Percentiles rank a stretch among this genome's conserved stretches.
Evolutionary conservation across 2,113 vertebrate species (phyloP).

Genomic region (Illadopsis cleaveri): DNA sequence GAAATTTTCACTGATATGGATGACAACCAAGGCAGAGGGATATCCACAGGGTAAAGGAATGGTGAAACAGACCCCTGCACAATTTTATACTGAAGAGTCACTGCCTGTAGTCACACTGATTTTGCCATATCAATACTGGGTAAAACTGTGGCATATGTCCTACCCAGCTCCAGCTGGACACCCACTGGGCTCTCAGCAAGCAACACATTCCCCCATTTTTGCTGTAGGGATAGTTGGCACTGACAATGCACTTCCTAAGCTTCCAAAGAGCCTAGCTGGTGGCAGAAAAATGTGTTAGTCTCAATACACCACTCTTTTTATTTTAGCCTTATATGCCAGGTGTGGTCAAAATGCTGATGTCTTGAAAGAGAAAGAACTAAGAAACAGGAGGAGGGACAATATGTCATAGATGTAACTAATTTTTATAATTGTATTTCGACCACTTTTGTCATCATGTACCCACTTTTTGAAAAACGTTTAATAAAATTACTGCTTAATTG

Average conservation of each 20-base stretch:
- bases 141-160: not conserved
- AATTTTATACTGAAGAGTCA: not conserved
- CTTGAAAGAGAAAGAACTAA: not conserved
- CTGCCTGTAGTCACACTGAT: not conserved
- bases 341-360: not conserved
- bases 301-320: not conserved
- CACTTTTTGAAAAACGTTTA: not conserved
- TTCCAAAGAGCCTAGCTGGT: not conserved
- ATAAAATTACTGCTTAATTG: not conserved
- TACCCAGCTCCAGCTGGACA: not conserved
- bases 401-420: not conserved
- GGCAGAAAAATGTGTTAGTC: not conserved
- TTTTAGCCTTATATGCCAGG: not conserved
- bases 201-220: fast-evolving
- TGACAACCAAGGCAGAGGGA: not conserved
- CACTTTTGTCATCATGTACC: not conserved
- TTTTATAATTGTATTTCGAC: not conserved
- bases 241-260: not conserved
- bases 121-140: not conserved
- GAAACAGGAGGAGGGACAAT: not conserved
- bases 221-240: not conserved
- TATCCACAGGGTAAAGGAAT: not conserved
- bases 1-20: not conserved
- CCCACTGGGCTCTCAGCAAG: not conserved
- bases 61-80: not conserved